A percentile compares a stretch with the other conserved stretches of the same genome.
phyloP scores from a whole-genome alignment of 2,113 vertebrate genomes.

The Saiga tatarica region DNA sequence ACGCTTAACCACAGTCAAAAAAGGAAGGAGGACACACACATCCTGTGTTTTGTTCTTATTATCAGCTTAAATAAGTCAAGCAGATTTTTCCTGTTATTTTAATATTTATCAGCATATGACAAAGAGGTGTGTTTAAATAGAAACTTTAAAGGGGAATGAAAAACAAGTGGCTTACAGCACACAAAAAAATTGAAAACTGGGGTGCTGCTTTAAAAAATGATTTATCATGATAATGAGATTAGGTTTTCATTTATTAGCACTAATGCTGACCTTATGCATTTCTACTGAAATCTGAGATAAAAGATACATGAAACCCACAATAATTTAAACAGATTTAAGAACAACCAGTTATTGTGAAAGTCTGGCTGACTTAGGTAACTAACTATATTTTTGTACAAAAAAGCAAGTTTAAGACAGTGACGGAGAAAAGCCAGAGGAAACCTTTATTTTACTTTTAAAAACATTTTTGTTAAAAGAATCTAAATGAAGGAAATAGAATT shows the following conservation, averaged over 20 bases:
- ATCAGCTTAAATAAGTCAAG: conserved; percentile 84
- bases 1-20: conserved; percentile 64
- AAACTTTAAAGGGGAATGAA: conserved; percentile 53
- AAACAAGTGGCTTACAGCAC: conserved; percentile 25
- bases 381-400: not conserved
- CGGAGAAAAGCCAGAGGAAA: not conserved
- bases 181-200: not conserved
- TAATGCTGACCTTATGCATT: not conserved
- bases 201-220: not conserved
- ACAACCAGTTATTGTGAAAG: not conserved
- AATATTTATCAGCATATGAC: conserved; percentile 76
- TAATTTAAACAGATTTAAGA: not conserved
- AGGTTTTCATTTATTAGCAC: not conserved
- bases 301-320: not conserved
- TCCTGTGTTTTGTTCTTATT: conserved; percentile 86
- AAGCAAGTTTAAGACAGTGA: not conserved
- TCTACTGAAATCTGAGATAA: not conserved
- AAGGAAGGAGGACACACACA: conserved; percentile 82
- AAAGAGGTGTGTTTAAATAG: conserved; percentile 73
- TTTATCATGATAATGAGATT: not conserved
- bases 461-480: not conserved
- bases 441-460: not conserved
- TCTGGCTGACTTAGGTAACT: not conserved
- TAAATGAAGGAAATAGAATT: not conserved
- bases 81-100: conserved; percentile 96